phyloP scores from a whole-genome alignment of 2,113 vertebrate species.

The Aix galericulata region DNA sequence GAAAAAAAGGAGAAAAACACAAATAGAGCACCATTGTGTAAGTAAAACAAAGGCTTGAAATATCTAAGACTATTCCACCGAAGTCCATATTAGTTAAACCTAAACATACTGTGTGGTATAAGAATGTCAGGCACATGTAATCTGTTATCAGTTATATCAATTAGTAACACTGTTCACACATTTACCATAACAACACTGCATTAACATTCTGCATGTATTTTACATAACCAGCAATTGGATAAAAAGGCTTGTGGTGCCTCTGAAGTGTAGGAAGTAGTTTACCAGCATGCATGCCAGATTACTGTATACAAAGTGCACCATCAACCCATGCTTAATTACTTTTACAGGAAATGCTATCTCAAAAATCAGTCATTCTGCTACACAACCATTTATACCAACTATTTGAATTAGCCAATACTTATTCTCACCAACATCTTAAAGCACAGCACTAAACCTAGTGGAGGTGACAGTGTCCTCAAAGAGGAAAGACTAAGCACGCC shows the following conservation, averaged over 20 bases:
- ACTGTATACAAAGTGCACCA: slow-evolving; percentile 72
- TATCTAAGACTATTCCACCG: slow-evolving; percentile 71
- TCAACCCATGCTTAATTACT: slow-evolving; percentile 68
- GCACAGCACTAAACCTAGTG: slow-evolving; percentile 63
- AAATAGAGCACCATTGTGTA: slow-evolving; percentile 80
- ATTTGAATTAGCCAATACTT: slow-evolving; percentile 49
- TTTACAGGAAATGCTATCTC: slow-evolving; percentile 65
- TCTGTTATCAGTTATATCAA: slow-evolving; percentile 70
- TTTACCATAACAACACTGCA: slow-evolving; percentile 74
- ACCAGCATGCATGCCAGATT: slow-evolving; percentile 74
- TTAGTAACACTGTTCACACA: slow-evolving; percentile 77
- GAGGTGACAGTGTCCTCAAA: slow-evolving; percentile 29
- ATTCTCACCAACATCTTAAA: slow-evolving; percentile 54
- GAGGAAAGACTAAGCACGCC: slow-evolving; percentile 27
- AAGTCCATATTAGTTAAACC: slow-evolving; percentile 68
- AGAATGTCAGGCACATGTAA: slow-evolving; percentile 75
- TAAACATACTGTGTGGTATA: slow-evolving; percentile 71
- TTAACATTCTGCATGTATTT: slow-evolving; percentile 74
- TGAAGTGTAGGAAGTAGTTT: slow-evolving; percentile 65
- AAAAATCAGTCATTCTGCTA: slow-evolving; percentile 66
- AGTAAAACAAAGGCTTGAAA: slow-evolving; percentile 77
- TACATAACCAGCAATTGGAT: slow-evolving; percentile 75
- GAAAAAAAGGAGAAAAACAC: slow-evolving; percentile 53
- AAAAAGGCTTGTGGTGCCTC: slow-evolving; percentile 65
- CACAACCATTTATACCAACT: slow-evolving; percentile 54